These are phyloP conservation scores for Hippocampus zosterae DNA, from an alignment of 2,113 vertebrate species.

Conservation along the genomic window DNA sequence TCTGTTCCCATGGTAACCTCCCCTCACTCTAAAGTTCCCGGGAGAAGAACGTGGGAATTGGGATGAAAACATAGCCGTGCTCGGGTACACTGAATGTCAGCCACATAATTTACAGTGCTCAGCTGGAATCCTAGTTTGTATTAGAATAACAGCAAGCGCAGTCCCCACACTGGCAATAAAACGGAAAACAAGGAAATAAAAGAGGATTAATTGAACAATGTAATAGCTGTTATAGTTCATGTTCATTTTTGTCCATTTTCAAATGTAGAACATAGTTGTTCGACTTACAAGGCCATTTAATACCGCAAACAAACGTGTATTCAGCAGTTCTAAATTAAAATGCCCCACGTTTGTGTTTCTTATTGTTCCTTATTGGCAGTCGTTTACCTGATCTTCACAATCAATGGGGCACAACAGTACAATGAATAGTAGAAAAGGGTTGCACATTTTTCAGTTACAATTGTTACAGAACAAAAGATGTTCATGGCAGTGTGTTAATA, in stretches of 20 bases:
- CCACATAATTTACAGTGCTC: constrained; percentile 1
- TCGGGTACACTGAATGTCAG: constrained; percentile 5
- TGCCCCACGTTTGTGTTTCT: background rate
- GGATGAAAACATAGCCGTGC: constrained; percentile 51
- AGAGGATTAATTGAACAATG: background rate
- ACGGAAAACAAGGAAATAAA: background rate
- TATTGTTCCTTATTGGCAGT: background rate
- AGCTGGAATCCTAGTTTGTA: background rate
- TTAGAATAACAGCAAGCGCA: background rate
- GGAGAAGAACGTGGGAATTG: constrained; percentile 64
- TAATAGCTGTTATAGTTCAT: background rate
- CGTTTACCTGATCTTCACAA: background rate
- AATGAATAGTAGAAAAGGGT: background rate
- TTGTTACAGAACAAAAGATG: background rate
- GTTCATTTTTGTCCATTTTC: background rate
- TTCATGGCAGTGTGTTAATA: background rate
- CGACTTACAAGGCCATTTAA: background rate
- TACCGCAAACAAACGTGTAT: background rate
- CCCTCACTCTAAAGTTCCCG: constrained; percentile 38
- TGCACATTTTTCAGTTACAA: background rate
- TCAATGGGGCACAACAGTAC: background rate
- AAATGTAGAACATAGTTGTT: background rate
- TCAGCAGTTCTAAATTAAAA: background rate
- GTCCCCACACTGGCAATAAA: background rate
- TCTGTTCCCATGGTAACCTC: constrained; percentile 67